phyloP scores from a whole-genome alignment of 1,140 invertebrate species.

The Rhagoletis pomonella region DNA sequence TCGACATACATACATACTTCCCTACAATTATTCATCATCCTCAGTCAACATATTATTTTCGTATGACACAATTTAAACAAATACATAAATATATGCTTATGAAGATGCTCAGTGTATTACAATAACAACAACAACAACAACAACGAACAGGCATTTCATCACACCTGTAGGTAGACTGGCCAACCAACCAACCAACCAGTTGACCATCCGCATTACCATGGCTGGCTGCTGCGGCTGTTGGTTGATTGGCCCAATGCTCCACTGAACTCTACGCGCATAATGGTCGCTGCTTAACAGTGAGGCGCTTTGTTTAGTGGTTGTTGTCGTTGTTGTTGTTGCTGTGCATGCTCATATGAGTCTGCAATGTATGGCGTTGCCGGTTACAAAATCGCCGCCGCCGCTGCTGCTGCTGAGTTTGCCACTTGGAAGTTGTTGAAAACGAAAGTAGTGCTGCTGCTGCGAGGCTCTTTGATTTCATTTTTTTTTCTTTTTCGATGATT shows the following conservation, averaged over 20 bases:
- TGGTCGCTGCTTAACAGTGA: neutral
- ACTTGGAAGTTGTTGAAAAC: slow-evolving; percentile 15
- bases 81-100: neutral
- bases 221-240: too few species aligned
- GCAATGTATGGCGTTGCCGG: neutral
- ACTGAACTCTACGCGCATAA: neutral
- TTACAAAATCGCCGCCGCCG: slow-evolving; percentile 1
- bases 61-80: slow-evolving; percentile 45
- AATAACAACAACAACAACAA: neutral
- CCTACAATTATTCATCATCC: neutral
- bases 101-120: neutral
- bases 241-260: neutral
- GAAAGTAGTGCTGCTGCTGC: neutral
- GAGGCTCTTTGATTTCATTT: neutral
- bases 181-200: neutral
- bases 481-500: neutral
- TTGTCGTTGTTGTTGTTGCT: neutral
- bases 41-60: neutral
- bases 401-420: neutral
- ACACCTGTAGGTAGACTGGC: neutral
- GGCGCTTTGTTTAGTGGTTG: neutral
- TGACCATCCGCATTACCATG: neutral
- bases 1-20: neutral
- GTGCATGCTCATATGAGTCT: neutral
- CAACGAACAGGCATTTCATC: neutral